Conservation (phyloP, 2,113 vertebrate genomes). For the Dasyurus viverrinus region DNA sequence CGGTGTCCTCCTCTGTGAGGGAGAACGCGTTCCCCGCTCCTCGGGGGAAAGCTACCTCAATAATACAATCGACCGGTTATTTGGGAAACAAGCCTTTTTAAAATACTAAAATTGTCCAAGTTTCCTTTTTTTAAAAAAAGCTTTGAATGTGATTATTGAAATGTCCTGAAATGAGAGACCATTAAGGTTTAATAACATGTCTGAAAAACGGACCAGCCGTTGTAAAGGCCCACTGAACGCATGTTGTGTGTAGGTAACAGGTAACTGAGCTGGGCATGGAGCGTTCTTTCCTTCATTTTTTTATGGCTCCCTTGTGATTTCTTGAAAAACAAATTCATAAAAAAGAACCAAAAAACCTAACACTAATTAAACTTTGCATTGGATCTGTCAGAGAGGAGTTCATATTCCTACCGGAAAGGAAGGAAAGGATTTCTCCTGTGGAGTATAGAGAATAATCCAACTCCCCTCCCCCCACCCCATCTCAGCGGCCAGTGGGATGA, state of each 20-base stretch:
- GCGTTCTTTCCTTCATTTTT: background rate
- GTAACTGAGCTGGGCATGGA: background rate
- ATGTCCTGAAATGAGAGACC: background rate
- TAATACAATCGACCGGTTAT: background rate
- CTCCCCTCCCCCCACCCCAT: rapidly evolving
- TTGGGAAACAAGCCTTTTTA: background rate
- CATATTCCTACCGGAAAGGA: background rate
- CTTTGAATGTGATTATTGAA: background rate
- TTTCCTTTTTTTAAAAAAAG: background rate
- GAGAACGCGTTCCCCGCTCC: background rate
- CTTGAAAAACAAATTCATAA: background rate
- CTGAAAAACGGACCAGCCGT: background rate
- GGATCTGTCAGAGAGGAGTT: background rate
- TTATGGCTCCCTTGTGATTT: background rate
- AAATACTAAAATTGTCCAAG: background rate
- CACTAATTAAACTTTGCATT: background rate
- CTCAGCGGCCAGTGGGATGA: background rate
- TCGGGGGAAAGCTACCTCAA: background rate
- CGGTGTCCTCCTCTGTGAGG: background rate
- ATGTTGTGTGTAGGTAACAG: background rate
- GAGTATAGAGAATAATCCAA: background rate
- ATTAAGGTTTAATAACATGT: background rate
- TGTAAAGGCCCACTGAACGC: background rate
- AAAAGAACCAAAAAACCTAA: background rate
- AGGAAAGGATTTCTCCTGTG: background rate